These are phyloP conservation scores for Pardosa pseudoannulata DNA, from an alignment of 2,888 invertebrate species.

Conservation along the genomic window DNA sequence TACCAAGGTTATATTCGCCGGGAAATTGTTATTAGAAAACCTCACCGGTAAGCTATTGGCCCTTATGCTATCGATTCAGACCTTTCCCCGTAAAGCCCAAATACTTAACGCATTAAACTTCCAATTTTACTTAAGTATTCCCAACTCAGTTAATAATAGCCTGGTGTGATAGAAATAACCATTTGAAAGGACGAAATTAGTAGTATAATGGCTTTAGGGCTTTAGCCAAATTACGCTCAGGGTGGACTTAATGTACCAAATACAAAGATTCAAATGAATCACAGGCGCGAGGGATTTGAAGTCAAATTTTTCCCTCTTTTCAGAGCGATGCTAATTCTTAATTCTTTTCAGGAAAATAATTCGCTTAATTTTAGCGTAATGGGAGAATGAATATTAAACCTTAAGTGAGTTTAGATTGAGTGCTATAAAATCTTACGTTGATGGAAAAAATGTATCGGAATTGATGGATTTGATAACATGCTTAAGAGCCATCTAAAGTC, in stretches of 20 bases:
- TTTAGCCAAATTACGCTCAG: background rate
- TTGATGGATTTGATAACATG: too few species aligned
- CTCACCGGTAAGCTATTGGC: background rate
- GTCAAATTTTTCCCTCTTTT: too few species aligned
- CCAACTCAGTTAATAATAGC: slow-evolving; percentile 6
- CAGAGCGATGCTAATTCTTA: too few species aligned
- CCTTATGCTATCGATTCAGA: background rate
- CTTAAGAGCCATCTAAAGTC: too few species aligned
- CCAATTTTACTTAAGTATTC: slow-evolving; percentile 13
- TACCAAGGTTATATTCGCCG: too few species aligned
- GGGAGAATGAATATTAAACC: too few species aligned
- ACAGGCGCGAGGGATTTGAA: background rate
- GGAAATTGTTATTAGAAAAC: background rate
- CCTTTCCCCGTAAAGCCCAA: background rate
- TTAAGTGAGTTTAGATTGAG: too few species aligned
- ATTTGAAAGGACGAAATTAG: slow-evolving; percentile 9
- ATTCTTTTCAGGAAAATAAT: too few species aligned
- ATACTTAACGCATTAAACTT: slow-evolving; percentile 6
- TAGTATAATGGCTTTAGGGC: background rate
- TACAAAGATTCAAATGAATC: background rate
- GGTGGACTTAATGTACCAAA: background rate
- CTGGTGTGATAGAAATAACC: slow-evolving; percentile 7
- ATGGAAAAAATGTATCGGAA: too few species aligned
- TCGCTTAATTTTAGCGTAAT: too few species aligned
- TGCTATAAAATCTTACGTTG: too few species aligned